phyloP scores from a whole-genome alignment of 2,113 vertebrate species.

The Chaetorhynchus papuensis region DNA sequence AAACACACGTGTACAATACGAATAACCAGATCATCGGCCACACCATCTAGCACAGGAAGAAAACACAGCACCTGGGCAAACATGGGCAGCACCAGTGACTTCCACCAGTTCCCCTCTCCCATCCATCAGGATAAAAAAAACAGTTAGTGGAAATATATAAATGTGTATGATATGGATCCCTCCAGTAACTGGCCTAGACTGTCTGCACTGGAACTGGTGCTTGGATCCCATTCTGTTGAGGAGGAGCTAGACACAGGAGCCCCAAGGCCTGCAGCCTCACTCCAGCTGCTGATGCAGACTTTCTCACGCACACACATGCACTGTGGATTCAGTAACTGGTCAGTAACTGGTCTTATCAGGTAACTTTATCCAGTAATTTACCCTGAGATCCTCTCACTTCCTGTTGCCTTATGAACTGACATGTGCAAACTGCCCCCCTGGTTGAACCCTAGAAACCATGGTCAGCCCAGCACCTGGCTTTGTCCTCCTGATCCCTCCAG shows the following conservation, averaged over 20 bases:
- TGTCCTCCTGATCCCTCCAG: neutral
- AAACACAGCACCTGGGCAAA: neutral
- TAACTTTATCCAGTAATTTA: neutral
- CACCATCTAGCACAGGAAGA: neutral
- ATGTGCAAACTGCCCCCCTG: neutral
- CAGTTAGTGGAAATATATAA: neutral
- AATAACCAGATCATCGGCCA: neutral
- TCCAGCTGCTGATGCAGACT: neutral
- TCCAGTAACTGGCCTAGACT: neutral
- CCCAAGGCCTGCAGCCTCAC: neutral
- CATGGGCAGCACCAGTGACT: neutral
- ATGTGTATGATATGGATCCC: accelerated
- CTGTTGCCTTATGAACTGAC: neutral
- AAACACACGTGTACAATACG: accelerated
- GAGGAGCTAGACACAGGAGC: neutral
- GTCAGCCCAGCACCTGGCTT: neutral
- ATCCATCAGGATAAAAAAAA: neutral
- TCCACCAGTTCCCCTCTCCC: neutral
- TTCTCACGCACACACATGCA: accelerated
- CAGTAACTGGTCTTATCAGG: neutral
- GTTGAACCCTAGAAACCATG: accelerated
- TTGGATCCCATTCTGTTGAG: neutral
- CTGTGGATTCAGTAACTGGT: neutral
- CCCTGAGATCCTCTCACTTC: neutral
- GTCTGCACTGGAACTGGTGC: neutral